Evolutionary conservation across 2,797 vertebrate genomes (phyloP), one percentile per base, ranked within the genome.

Genomic region (Ctenopoma kingsleyae): DNA sequence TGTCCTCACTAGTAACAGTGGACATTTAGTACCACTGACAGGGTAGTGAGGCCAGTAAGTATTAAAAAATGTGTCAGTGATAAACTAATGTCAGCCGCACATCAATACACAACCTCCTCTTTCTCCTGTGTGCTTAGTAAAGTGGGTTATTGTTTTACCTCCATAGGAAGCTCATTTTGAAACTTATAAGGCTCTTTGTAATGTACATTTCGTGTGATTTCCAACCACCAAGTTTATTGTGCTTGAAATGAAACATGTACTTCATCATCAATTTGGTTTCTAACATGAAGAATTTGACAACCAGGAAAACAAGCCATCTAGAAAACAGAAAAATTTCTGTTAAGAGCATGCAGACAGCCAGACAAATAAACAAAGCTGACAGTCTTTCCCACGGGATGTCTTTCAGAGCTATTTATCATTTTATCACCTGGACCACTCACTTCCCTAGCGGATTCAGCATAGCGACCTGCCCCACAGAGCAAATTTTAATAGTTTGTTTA

Each of bases 401-500:
- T 43, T 77, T 74, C 38, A 60, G 46, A 57, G 22, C 43, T 43
- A 49, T 76, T 77, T 78, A 76, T 78, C 69, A 74, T 75, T 69
- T 63, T 62, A 70, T 78, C 84, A 86, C 78, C 78, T 72, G 58
- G 54, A 32, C 58, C 55, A 77, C 51, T 79, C 70, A 63, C 38
- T 68, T 81, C 76, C 62, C 79, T 6, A 25, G 71, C 57, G 86
- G 77, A 85, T 86, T 84, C 75, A 74, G 64, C 56, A 48, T 69
- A 75, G 66, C 83, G 71, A 63, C 65, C 50, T 74, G 56, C 64
- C 80, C 73, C 81, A 52, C 69, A 20, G 72, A 63, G 78, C 71
- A 74, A 78, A 44, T 78, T 71, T 59, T 71, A 81, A 84, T 77
- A 83, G 77, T 87, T 81, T 88, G 78, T 88, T 88, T 77, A 85